A percentile compares a stretch with the other conserved stretches of the same genome.
phyloP scores from a whole-genome alignment of 37 sponge, comb jelly and placozoan species.

The Aplysina aerophoba region DNA sequence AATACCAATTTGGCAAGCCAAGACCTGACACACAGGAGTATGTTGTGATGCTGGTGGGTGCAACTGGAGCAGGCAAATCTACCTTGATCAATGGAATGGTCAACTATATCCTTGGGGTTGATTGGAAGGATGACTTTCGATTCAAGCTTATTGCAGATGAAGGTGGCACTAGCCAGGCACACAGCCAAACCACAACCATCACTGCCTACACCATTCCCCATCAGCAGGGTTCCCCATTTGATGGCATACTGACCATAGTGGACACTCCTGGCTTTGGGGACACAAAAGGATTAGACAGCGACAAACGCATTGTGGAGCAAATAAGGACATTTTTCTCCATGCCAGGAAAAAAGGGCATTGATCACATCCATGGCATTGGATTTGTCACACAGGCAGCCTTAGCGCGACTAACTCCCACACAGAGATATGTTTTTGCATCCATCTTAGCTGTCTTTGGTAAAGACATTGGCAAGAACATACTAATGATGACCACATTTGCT shows the following conservation, averaged over 20 bases:
- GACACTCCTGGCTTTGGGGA: conserved; percentile 87
- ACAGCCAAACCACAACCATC: conserved; percentile 58
- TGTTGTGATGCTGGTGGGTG: conserved; percentile 80
- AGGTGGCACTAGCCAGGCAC: conserved; percentile 15
- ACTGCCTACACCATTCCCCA: conserved; percentile 69
- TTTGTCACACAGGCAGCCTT: conserved; percentile 76
- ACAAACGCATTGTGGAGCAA: conserved; percentile 37
- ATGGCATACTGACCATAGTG: conserved; percentile 65
- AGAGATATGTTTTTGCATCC: conserved; percentile 67
- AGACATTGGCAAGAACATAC: conserved; percentile 43
- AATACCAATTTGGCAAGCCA: too few species aligned
- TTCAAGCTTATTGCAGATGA: conserved; percentile 61
- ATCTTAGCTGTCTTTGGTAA: conserved; percentile 60
- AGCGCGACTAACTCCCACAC: conserved; percentile 63
- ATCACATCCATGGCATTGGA: conserved; percentile 62
- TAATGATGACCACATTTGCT: conserved; percentile 83
- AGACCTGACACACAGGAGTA: neutral
- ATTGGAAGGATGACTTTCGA: conserved; percentile 74
- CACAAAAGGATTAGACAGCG: conserved; percentile 61
- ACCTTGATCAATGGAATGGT: conserved; percentile 78
- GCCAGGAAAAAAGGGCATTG: conserved; percentile 41
- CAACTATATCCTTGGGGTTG: conserved; percentile 74
- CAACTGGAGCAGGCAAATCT: conserved; percentile 81
- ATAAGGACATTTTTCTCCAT: conserved; percentile 60
- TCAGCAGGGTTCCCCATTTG: conserved; percentile 18